Conservation (phyloP, 1,140 invertebrate genomes). For the Colletes gigas region DNA sequence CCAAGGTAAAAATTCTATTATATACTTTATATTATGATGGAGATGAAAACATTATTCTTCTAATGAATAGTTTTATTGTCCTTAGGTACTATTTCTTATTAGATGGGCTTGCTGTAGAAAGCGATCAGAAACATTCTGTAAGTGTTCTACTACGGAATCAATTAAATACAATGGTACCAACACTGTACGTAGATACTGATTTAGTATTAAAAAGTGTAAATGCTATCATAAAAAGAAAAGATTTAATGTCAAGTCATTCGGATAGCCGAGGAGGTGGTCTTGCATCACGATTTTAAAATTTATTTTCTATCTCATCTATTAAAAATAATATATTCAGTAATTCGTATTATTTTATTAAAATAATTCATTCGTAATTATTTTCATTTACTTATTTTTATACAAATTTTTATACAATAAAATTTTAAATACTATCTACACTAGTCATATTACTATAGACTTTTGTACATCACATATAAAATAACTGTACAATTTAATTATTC, state of each 20-base stretch:
- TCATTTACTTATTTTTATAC: constrained; percentile 19
- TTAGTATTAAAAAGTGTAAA: constrained; percentile 79
- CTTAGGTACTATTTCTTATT: constrained; percentile 71
- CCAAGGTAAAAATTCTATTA: constrained; percentile 68
- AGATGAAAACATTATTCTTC: neutral
- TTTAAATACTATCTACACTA: neutral
- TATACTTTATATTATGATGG: constrained; percentile 18
- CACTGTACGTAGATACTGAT: constrained; percentile 58
- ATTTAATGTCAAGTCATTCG: constrained; percentile 81
- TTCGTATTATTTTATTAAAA: constrained; percentile 1
- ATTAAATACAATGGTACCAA: constrained; percentile 62
- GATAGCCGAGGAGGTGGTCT: constrained; percentile 85
- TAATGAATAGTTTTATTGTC: constrained; percentile 13
- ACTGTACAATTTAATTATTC: too few relatives aligned
- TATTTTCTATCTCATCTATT: constrained; percentile 15
- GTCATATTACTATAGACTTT: neutral
- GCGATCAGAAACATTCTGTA: constrained; percentile 67
- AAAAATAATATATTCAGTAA: neutral
- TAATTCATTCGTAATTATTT: constrained; percentile 16
- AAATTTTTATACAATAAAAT: constrained; percentile 27
- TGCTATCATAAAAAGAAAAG: constrained; percentile 79
- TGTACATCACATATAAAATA: neutral
- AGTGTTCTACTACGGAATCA: constrained; percentile 64
- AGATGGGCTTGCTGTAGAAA: constrained; percentile 72
- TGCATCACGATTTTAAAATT: constrained; percentile 82